Percentiles rank a stretch among this genome's conserved stretches.
These are phyloP conservation scores for Grus americana DNA, from an alignment of 2,113 vertebrate genomes.

Conservation along the genomic window DNA sequence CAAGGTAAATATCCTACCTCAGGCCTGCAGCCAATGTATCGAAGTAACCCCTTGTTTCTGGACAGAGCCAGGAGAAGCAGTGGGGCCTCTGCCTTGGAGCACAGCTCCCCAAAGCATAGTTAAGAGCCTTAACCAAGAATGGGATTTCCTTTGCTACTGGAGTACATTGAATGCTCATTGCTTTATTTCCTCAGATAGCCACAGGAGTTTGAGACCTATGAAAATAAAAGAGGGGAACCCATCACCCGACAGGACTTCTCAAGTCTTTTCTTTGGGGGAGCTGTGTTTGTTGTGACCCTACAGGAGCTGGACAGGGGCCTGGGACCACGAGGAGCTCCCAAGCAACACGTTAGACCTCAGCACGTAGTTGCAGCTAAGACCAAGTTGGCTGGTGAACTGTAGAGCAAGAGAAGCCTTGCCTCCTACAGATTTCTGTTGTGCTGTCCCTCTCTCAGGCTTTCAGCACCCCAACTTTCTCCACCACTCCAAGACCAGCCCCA, in stretches of 20 bases:
- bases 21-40: background rate
- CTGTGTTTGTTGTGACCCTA: background rate
- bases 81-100: background rate
- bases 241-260: background rate
- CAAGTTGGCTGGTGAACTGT: background rate
- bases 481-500: background rate
- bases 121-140: background rate
- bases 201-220: background rate
- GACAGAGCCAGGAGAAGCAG: background rate
- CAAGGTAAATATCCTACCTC: background rate
- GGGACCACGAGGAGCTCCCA: background rate
- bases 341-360: background rate
- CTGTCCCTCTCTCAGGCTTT: background rate
- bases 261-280: background rate
- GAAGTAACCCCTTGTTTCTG: background rate
- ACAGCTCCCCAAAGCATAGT: background rate
- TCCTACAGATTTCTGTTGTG: background rate
- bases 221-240: background rate
- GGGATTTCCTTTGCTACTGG: background rate
- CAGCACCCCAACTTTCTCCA: background rate
- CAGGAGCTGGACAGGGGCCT: background rate
- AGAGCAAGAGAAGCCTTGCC: background rate
- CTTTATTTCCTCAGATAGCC: background rate
- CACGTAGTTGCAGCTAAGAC: background rate
- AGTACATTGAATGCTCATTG: accelerated